These are phyloP conservation scores for Toxotes jaculatrix DNA, from an alignment of 2,113 vertebrate species.

Conservation along the genomic window DNA sequence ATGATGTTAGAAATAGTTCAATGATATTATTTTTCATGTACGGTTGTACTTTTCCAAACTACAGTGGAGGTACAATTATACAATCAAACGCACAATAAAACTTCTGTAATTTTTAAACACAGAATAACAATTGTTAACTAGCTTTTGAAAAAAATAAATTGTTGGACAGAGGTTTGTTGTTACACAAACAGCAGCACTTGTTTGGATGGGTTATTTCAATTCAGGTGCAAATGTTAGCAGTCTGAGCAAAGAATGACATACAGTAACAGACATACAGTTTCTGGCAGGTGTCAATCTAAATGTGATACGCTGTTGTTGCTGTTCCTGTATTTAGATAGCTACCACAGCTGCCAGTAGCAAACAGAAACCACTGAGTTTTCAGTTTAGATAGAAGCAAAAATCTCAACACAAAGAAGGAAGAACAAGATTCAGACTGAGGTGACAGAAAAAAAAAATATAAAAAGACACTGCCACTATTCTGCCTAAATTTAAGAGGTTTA, in stretches of 20 bases:
- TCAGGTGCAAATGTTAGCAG: not conserved
- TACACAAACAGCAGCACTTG: not conserved
- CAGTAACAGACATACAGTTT: not conserved
- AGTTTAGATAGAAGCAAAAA: not conserved
- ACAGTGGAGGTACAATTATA: too few relatives aligned
- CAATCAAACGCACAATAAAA: too few relatives aligned
- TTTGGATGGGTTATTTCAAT: not conserved
- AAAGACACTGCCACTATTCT: conserved; percentile 1
- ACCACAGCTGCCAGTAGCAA: not conserved
- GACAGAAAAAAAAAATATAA: not conserved
- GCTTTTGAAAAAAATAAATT: too few relatives aligned
- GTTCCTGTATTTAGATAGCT: not conserved
- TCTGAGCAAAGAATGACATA: not conserved
- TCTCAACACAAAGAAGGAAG: not conserved
- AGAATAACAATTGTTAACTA: too few relatives aligned
- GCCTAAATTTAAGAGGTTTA: not conserved
- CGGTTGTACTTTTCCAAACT: not conserved
- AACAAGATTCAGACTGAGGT: not conserved
- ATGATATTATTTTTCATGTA: not conserved
- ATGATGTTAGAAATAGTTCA: not conserved
- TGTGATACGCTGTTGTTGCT: not conserved
- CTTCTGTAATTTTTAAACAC: too few relatives aligned
- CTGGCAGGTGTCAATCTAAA: not conserved
- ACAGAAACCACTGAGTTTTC: not conserved
- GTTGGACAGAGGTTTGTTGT: not conserved